Evolutionary conservation across 2,113 vertebrate genomes (phyloP).

Genomic region (Centropus unirufus): DNA sequence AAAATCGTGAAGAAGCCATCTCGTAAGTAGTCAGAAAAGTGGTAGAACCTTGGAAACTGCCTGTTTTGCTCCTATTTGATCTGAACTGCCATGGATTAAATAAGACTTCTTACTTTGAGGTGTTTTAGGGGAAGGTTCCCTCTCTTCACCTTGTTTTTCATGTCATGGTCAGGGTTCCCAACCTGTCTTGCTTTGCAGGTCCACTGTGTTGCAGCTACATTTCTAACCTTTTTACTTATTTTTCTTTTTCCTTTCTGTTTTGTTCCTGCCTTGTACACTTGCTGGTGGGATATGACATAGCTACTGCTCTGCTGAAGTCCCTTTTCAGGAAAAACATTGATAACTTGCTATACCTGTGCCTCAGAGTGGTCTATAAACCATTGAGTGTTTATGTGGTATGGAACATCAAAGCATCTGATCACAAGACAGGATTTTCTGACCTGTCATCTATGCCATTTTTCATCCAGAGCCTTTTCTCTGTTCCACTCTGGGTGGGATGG

Average conservation of each 20-base stretch:
- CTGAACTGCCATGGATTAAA: not conserved
- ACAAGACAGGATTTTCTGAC: not conserved
- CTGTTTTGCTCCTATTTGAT: not conserved
- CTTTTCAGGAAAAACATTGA: not conserved
- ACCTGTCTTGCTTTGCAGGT: not conserved
- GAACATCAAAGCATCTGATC: not conserved
- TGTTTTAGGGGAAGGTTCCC: not conserved
- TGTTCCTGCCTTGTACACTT: not conserved
- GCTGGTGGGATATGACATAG: not conserved
- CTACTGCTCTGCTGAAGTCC: not conserved
- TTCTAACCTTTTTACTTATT: not conserved
- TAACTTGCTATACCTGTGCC: not conserved
- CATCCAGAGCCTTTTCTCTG: not conserved
- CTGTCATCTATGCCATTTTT: not conserved
- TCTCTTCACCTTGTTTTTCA: not conserved
- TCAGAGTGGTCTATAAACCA: not conserved
- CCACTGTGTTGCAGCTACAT: not conserved
- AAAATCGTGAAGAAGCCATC: conserved; percentile 98
- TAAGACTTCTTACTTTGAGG: not conserved
- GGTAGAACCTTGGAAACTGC: not conserved
- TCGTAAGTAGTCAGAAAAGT: conserved; percentile 83
- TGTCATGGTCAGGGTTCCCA: not conserved
- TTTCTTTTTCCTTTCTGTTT: not conserved
- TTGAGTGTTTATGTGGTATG: not conserved
- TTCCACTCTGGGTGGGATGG: not conserved